Evolutionary conservation across 2,797 vertebrate species (phyloP).

Genomic region (Distichodus sexfasciatus): DNA sequence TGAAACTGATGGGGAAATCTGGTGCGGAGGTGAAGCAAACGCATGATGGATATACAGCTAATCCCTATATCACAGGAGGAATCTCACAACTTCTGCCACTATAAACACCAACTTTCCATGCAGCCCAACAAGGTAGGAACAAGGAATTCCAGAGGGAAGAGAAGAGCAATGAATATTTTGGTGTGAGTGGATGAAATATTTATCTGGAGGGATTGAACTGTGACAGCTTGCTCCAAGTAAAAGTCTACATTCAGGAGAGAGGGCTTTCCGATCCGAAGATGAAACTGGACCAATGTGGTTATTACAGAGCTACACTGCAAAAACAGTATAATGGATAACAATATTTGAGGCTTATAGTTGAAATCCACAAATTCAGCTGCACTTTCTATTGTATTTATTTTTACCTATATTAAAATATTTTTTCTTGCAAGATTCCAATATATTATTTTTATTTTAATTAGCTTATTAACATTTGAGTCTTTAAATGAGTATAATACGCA

Average conservation of each 20-base stretch:
- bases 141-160: constrained; percentile 20
- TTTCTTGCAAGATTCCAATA: no score
- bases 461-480: no score
- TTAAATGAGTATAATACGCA: no score
- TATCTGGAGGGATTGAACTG: constrained; percentile 12
- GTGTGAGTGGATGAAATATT: constrained; percentile 31
- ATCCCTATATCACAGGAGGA: constrained; percentile 30
- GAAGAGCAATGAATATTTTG: constrained; percentile 34
- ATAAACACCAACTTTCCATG: constrained; percentile 25
- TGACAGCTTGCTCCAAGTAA: constrained; percentile 25
- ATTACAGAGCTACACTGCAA: neutral
- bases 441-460: no score
- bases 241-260: neutral
- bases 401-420: no score
- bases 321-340: neutral
- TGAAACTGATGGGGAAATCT: constrained; percentile 30
- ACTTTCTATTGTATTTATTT: no score
- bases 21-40: constrained; percentile 3
- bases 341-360: neutral
- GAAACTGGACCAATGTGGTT: neutral
- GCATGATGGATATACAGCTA: constrained; percentile 33
- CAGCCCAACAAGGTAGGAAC: neutral
- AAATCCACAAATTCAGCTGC: neutral
- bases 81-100: constrained; percentile 30
- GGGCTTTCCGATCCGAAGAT: neutral